These are phyloP conservation scores for Microctenopoma steveboyesi DNA, from an alignment of 2,797 vertebrate species.

Conservation along the genomic window DNA sequence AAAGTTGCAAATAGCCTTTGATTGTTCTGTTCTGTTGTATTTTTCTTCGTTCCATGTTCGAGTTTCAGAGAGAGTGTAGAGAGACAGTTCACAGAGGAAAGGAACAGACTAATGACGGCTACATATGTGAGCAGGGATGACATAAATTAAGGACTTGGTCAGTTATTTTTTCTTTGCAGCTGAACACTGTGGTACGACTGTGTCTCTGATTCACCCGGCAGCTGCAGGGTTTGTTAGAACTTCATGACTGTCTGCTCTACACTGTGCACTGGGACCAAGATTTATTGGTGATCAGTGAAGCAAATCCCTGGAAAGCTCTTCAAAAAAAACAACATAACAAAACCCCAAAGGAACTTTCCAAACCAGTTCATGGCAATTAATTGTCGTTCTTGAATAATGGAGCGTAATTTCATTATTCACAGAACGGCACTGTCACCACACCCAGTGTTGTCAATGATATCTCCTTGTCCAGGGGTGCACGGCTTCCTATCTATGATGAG, in stretches of 20 bases:
- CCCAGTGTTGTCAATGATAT: constrained; percentile 5
- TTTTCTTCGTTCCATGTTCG: background rate
- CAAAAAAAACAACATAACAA: constrained; percentile 59
- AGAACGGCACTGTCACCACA: background rate
- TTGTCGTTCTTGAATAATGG: background rate
- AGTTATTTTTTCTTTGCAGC: constrained; percentile 26
- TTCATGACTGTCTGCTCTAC: constrained; percentile 39
- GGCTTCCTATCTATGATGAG: background rate
- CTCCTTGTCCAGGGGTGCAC: background rate
- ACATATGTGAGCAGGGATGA: constrained; percentile 14
- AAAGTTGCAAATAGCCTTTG: background rate
- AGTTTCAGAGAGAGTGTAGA: background rate
- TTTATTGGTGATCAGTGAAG: constrained; percentile 56
- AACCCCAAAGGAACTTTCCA: constrained; percentile 38
- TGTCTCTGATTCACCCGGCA: constrained; percentile 32
- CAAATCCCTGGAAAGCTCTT: constrained; percentile 53
- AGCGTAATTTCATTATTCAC: constrained; percentile 1
- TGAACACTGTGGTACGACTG: constrained; percentile 33
- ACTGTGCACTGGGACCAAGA: constrained; percentile 23
- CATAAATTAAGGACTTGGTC: constrained; percentile 39
- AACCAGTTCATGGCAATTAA: constrained; percentile 11
- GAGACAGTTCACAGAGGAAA: background rate
- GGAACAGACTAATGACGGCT: background rate
- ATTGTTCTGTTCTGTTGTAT: background rate
- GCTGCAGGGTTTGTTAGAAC: constrained; percentile 45